These are phyloP conservation scores for Dromas ardeola DNA, from an alignment of 2,113 vertebrate genomes.

Conservation along the genomic window DNA sequence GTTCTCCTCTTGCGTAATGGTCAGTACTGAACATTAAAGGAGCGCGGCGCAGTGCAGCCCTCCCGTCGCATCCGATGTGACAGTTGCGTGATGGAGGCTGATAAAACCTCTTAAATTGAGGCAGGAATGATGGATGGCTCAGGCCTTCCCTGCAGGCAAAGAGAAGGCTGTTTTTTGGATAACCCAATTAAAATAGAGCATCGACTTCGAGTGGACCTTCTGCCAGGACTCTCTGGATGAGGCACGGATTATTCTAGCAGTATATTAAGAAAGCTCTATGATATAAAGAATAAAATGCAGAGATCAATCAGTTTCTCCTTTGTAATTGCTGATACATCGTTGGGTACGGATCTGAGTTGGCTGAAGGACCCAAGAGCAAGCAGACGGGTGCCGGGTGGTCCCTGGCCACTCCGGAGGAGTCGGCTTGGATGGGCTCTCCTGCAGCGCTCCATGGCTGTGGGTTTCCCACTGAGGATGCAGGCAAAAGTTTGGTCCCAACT, in stretches of 20 bases:
- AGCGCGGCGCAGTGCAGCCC: not conserved
- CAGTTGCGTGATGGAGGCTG: not conserved
- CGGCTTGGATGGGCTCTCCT: not conserved
- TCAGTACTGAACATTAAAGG: conserved; percentile 17
- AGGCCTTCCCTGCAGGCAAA: conserved; percentile 50
- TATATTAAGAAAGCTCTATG: not conserved
- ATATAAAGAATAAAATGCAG: not conserved
- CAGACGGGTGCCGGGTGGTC: not conserved
- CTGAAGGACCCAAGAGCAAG: not conserved
- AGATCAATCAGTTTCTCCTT: not conserved
- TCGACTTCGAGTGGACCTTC: not conserved
- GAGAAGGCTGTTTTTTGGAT: conserved; percentile 17
- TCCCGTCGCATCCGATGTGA: not conserved
- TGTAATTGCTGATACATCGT: not conserved
- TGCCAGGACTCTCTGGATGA: not conserved
- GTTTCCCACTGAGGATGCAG: not conserved
- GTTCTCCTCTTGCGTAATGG: not conserved
- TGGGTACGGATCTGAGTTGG: not conserved
- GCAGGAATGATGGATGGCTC: conserved; percentile 18
- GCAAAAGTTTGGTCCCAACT: not conserved
- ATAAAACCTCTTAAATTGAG: conserved; percentile 27
- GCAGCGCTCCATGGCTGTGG: not conserved
- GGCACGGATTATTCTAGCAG: not conserved
- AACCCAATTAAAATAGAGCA: conserved; percentile 44
- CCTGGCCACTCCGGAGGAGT: not conserved